Percentiles rank a stretch among this genome's conserved stretches.
phyloP scores from a whole-genome alignment of 2,113 vertebrate genomes.

The Cariama cristata region DNA sequence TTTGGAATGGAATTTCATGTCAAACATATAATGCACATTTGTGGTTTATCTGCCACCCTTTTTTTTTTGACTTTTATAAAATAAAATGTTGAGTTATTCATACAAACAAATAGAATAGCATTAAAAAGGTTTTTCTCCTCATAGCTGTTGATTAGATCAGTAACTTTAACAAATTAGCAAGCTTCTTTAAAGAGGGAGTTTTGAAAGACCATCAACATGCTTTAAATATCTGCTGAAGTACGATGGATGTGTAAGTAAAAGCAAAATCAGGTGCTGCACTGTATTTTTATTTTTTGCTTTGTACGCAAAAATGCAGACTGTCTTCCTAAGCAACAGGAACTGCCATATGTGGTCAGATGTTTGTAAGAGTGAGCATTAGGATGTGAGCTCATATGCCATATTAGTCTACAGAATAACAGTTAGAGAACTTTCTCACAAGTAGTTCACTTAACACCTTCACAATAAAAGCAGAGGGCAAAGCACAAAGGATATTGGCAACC shows the following conservation, averaged over 20 bases:
- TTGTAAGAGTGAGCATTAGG: background rate
- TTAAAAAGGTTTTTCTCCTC: background rate
- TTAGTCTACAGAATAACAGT: background rate
- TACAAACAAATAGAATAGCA: background rate
- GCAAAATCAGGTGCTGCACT: background rate
- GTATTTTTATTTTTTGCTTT: constrained; percentile 13
- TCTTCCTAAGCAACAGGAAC: background rate
- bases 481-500: background rate
- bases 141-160: background rate
- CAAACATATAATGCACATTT: background rate
- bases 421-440: background rate
- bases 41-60: background rate
- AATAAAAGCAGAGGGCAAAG: background rate
- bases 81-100: background rate
- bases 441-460: background rate
- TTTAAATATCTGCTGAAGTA: background rate
- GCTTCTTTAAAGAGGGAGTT: background rate
- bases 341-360: background rate
- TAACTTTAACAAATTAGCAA: background rate
- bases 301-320: background rate
- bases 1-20: background rate
- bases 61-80: background rate
- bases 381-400: background rate
- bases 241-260: background rate
- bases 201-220: background rate